These are phyloP conservation scores for Ramphastos sulfuratus DNA, from an alignment of 2,113 vertebrate species.

Conservation along the genomic window DNA sequence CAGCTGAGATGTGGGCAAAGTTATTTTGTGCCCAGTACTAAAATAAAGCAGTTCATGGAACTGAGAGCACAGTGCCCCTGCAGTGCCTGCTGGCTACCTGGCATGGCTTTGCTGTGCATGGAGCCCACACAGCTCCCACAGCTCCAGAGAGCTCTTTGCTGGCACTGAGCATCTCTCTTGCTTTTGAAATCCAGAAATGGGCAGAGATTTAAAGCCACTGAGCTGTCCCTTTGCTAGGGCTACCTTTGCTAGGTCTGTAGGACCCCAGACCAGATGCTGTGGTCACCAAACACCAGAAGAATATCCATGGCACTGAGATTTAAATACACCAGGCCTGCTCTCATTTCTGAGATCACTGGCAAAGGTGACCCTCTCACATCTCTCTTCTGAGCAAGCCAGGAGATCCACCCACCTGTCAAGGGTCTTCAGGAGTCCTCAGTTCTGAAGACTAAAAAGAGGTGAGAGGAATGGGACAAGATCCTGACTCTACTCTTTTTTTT, in stretches of 20 bases:
- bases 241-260: background rate
- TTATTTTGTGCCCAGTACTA: background rate
- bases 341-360: background rate
- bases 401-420: background rate
- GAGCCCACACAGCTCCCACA: background rate
- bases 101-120: background rate
- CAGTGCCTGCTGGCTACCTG: accelerated
- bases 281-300: background rate
- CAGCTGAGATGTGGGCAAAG: background rate
- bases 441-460: background rate
- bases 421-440: background rate
- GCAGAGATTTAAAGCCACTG: background rate
- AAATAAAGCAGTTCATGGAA: background rate
- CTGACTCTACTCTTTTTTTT: background rate
- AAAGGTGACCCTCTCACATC: background rate
- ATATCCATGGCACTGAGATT: background rate
- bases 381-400: background rate
- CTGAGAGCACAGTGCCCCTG: background rate
- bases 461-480: background rate
- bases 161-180: background rate
- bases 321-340: background rate
- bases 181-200: background rate
- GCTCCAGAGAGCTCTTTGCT: background rate
- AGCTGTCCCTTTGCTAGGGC: background rate
- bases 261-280: background rate